Base-by-base conservation (phyloP, 2,888 invertebrate species). In the Xiphydria camelus region DNA sequence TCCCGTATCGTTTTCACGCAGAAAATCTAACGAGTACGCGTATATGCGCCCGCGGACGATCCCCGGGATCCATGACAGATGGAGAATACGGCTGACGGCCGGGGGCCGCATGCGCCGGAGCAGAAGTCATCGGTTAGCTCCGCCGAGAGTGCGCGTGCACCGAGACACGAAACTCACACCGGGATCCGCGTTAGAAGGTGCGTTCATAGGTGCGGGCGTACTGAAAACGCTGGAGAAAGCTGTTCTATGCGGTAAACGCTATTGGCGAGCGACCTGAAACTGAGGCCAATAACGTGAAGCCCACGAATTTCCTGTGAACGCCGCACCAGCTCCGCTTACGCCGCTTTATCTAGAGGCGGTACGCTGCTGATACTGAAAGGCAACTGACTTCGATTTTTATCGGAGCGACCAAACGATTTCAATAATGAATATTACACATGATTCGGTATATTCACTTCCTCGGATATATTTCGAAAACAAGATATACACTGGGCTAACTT, bases 41-140 rank as follows among this genome's bases (percentile, higher is more conserved):
- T 68, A 62, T 60, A 57, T 64, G 64, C 64, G 62, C 59, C 61
- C 68, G 68, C 68, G 61, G 58, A 61, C 64, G 60, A 62, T 63
- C 60, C 66, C 59, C 60, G 66, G 70, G 68, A 67, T 71, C 71
- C 70, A 71, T 71, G 71, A 70, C 70, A 70, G 71, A 66, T 66
- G 60, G 41, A 52, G 41, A 54, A 53, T 56, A 52, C 55, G 43
- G 45, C 41, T 15, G 34, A 49, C 46, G 48, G 46, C 37, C 38
- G 47, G 49, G 47, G 49, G 42, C 46, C 70, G 70, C 70, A 70
- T 70, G 70, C 70, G 64, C 62, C 54, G 46, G 36, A 62, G 57
- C 61, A 60, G 62, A 64, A 66, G 59, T 53, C 60, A 59, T 47
- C 51, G 52, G 47, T 37, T 48, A 36, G 34, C 46, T 45, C 51